phyloP scores from a whole-genome alignment of 2,797 vertebrate species.

The Pelochelys cantorii region DNA sequence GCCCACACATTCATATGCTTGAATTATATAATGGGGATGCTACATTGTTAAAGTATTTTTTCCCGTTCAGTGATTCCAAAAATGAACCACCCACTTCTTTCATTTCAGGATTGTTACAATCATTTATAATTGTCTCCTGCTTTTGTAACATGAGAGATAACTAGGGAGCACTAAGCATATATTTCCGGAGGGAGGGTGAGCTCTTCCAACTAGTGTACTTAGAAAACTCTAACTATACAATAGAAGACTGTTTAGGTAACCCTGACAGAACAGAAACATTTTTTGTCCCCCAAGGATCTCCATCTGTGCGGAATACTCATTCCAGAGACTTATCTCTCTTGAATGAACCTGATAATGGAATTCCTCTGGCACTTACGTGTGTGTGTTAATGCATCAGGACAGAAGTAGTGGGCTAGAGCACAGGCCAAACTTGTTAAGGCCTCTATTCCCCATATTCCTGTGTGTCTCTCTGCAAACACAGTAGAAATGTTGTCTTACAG shows the following conservation, averaged over 20 bases:
- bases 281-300: neutral
- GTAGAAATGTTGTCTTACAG: neutral
- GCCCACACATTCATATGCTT: neutral
- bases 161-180: neutral
- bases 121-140: neutral
- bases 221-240: neutral
- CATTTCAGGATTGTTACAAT: neutral
- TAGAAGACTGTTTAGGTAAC: neutral
- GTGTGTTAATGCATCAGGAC: neutral
- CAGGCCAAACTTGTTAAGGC: neutral
- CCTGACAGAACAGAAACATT: neutral
- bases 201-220: neutral
- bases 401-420: neutral
- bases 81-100: neutral
- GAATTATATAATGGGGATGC: neutral
- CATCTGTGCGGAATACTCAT: neutral
- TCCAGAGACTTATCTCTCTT: neutral
- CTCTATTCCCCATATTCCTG: neutral
- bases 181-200: neutral
- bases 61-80: neutral
- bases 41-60: neutral
- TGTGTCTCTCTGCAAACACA: neutral
- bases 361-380: neutral
- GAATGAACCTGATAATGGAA: rapidly evolving
- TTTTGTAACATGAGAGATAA: neutral